Base-by-base conservation (phyloP, 2,888 invertebrate species). In the Clepsis dumicolana region DNA sequence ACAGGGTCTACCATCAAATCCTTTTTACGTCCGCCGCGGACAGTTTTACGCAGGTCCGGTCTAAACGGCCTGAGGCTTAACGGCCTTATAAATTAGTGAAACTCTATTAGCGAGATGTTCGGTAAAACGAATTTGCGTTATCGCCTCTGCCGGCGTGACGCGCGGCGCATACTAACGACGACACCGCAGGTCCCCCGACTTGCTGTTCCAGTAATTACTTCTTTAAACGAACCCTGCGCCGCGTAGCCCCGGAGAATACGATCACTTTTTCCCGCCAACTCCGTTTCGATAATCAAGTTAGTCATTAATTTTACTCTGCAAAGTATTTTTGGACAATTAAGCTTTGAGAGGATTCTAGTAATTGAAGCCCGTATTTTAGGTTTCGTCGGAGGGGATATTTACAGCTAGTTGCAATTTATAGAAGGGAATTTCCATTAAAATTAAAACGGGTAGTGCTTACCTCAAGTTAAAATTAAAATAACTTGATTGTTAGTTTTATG, bases 81-180 rank as follows among this genome's bases (percentile, higher is more conserved):
- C 88, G 85, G 87, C 83, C 92, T 92, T 92, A 91, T 92, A 93
- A 93, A 93, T 93, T 92, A 93, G 91, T 89, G 90, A 91, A 93
- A 93, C 93, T 93, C 93, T 93, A 93, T 93, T 93, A 93, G 89
- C 91, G 88, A 87, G 91, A 93, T 91, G 91, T 90, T 92, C 89
- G 88, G 83, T 85, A 88, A 92, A 92, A 90, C 91, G 92, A 93
- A 93, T 93, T 93, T 92, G 91, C 90, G 91, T 93, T 93, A 93
- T 93, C 93, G 91, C 91, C 89, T 89, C 84, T 80, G 88, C 84
- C 83, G 82, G 82, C 79, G 78, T 79, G 78, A 83, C 90, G 87
- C 84, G 85, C 76, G 81, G 79, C 84, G 93, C 90, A 93, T 93
- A 92, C 88, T 91, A 91, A 93, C 86, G 83, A 77, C 80, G 79